A percentile compares a stretch with the other conserved stretches of the same genome.
Evolutionary conservation across 1,140 invertebrate genomes (phyloP).

Genomic region (Armadillidium nasatum): DNA sequence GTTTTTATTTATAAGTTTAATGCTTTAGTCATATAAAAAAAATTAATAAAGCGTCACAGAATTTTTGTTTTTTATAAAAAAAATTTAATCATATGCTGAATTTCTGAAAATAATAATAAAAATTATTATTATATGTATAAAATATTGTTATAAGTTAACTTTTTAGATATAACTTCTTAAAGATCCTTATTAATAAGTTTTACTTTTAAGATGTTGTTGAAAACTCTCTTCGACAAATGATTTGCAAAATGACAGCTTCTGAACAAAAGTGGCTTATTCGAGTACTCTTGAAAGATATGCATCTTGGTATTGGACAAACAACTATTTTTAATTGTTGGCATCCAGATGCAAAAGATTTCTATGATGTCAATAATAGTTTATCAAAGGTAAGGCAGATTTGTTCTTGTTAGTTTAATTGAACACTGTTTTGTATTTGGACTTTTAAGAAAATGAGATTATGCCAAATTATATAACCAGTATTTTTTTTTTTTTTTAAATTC

Average conservation of each 20-base stretch:
- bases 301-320: conserved; percentile 64
- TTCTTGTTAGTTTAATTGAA: too few relatives aligned
- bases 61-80: too few relatives aligned
- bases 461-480: too few relatives aligned
- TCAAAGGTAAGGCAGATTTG: conserved; percentile 54
- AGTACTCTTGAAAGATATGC: conserved; percentile 78
- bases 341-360: conserved; percentile 71
- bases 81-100: not conserved
- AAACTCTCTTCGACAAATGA: conserved; percentile 54
- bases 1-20: conserved; percentile 16
- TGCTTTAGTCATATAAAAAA: too few relatives aligned
- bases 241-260: conserved; percentile 59
- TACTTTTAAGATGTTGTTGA: conserved; percentile 48
- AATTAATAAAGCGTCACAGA: too few relatives aligned
- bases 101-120: not conserved
- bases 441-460: too few relatives aligned
- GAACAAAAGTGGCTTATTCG: conserved; percentile 86
- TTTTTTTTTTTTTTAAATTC: too few relatives aligned
- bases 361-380: conserved; percentile 66
- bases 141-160: too few relatives aligned
- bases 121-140: too few relatives aligned
- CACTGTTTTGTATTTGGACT: too few relatives aligned
- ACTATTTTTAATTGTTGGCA: conserved; percentile 68
- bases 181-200: not conserved
- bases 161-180: too few relatives aligned